Evolutionary conservation across 2,113 vertebrate species (phyloP), one percentile per base, ranked within the genome.

Genomic region (Peromyscus polionotus): DNA sequence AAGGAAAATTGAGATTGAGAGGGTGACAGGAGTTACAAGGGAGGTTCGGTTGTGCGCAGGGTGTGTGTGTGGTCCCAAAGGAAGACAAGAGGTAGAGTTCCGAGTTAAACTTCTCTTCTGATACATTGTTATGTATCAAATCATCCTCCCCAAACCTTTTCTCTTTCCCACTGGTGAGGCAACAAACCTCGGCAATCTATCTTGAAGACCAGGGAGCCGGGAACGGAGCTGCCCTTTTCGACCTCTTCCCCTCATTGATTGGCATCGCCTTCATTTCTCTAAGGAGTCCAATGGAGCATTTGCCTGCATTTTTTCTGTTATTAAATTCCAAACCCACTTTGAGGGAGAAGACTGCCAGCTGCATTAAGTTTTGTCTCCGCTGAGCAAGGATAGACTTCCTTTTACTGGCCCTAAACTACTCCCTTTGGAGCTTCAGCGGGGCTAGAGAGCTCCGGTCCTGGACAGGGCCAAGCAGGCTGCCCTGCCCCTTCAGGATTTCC

Each of bases 401-500:
- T 90, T 81, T 26, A 79, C n/a, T 87, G 28, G 73, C 76, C 87
- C 48, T 73, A 51, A 91, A 63, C 45, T 67, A 93, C 24, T 28
- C 76, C 4, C 73, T 59, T 72, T 39, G 31, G 89, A 70, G 73
- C 77, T 94, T 61, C 31, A 16, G 39, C 9, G 42, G n/a, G 88
- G n/a, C 48, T 24, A 59, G 22, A 61, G 90, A 77, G 90, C 70
- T 70, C 24, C 1, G 80, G 75, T 75, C 83, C 31, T 3, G 39
- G 67, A 42, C 12, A 14, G 61, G 59, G 36, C 72, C 7, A 17
- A 81, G 88, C 85, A 10, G 61, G 72, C 81, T 39, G 77, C 81
- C 48, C 93, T 42, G 90, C 86, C 61, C 77, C 94, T 91, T 68
- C 95, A 93, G 92, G 96, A 97, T 94, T 96, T 97, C 97, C 95